Evolutionary conservation across 2,113 vertebrate genomes (phyloP).

Genomic region (Myotis lucifugus): DNA sequence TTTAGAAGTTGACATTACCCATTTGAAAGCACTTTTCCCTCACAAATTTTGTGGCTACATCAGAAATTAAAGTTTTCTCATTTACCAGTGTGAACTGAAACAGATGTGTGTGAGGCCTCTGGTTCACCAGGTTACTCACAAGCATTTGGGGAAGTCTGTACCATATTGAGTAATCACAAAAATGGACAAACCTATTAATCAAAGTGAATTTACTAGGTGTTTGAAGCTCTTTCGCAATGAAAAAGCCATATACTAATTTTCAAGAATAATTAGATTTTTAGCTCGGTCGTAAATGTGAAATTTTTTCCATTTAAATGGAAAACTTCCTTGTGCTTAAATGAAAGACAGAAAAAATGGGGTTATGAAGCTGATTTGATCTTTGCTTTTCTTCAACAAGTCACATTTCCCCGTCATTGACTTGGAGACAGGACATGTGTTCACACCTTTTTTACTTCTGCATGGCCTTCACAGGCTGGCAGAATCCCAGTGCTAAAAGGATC

Average conservation of each 20-base stretch:
- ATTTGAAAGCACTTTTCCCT: neutral
- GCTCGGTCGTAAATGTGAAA: constrained; percentile 9
- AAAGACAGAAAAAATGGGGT: neutral
- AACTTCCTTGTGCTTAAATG: neutral
- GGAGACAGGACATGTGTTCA: neutral
- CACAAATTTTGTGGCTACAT: neutral
- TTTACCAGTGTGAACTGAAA: neutral
- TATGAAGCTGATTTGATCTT: neutral
- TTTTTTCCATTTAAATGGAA: neutral
- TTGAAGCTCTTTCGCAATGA: neutral
- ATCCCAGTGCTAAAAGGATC: neutral
- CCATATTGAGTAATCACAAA: neutral
- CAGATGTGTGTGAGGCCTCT: neutral
- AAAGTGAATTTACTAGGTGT: neutral
- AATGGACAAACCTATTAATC: neutral
- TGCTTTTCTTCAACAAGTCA: neutral
- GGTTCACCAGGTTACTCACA: neutral
- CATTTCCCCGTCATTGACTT: neutral
- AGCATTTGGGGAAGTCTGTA: neutral
- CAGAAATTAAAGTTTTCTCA: constrained; percentile 24
- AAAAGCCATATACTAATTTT: constrained; percentile 12
- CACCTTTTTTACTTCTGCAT: neutral
- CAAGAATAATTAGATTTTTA: constrained; percentile 26
- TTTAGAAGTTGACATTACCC: constrained; percentile 26
- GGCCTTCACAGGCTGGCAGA: neutral